phyloP scores from a whole-genome alignment of 1,140 invertebrate species.

The Megalopta genalis region DNA sequence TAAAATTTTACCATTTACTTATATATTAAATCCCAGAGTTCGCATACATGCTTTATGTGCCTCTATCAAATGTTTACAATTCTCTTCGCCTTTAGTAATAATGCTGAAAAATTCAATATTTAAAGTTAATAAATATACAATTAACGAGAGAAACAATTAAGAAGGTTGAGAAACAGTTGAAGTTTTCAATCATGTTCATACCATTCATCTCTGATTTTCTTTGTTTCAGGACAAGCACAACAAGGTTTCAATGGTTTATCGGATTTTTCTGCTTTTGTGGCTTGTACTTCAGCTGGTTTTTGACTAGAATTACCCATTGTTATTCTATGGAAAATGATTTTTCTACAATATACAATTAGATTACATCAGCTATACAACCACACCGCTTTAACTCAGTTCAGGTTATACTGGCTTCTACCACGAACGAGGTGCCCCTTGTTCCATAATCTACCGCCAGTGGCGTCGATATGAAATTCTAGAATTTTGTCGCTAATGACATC shows the following conservation, averaged over 20 bases:
- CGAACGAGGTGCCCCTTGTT: no score
- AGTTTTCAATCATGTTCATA: conserved; percentile 76
- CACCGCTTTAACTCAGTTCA: no score
- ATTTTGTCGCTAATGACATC: no score
- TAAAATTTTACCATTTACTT: conserved; percentile 62
- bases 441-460: no score
- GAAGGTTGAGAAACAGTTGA: conserved; percentile 8
- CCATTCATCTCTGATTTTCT: conserved; percentile 94
- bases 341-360: no score
- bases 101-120: conserved; percentile 86
- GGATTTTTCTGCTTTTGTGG: background rate
- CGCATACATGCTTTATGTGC: conserved; percentile 98
- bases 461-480: no score
- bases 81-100: conserved; percentile 94
- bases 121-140: background rate
- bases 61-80: conserved; percentile 94
- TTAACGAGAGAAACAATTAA: background rate
- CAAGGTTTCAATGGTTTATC: conserved; percentile 87
- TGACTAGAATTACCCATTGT: conserved; percentile 24
- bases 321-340: background rate
- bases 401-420: no score
- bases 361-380: background rate
- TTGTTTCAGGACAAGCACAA: conserved; percentile 98
- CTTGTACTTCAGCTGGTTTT: background rate
- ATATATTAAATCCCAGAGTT: conserved; percentile 96